Evolutionary conservation across 1,140 invertebrate species (phyloP).

Genomic region (Pseudomyrmex sp.): DNA sequence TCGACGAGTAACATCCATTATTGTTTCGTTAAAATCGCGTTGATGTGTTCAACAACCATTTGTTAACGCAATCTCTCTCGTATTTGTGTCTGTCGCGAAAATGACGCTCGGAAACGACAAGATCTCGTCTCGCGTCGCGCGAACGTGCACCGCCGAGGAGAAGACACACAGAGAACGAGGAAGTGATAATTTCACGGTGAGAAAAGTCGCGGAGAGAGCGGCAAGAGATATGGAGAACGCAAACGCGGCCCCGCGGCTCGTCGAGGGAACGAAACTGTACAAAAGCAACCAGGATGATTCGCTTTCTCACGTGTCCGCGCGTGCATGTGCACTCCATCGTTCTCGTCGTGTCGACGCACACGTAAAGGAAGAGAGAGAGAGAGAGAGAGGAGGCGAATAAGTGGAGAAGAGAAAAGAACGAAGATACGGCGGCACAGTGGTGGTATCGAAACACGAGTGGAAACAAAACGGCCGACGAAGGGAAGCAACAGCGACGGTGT

Average conservation of each 20-base stretch:
- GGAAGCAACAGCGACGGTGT: slow-evolving; percentile 72
- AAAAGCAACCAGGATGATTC: slow-evolving; percentile 47
- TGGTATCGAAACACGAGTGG: slow-evolving; percentile 57
- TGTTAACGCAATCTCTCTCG: no score
- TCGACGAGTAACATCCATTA: no score
- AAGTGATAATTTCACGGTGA: slow-evolving; percentile 63
- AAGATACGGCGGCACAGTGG: slow-evolving; percentile 24
- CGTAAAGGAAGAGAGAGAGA: slow-evolving; percentile 22
- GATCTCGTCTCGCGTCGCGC: not conserved
- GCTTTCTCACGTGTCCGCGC: slow-evolving; percentile 63
- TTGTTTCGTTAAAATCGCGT: not conserved
- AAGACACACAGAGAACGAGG: slow-evolving; percentile 39
- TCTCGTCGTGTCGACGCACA: slow-evolving; percentile 16
- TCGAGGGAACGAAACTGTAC: slow-evolving; percentile 59
- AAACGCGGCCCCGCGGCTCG: slow-evolving; percentile 32
- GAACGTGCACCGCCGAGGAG: not conserved
- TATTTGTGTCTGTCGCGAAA: not conserved
- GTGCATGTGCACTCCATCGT: slow-evolving; percentile 35
- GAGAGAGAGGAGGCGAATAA: slow-evolving; percentile 14
- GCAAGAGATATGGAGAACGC: slow-evolving; percentile 1
- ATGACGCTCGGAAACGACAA: not conserved
- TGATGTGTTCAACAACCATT: no score
- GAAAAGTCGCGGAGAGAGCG: slow-evolving; percentile 38
- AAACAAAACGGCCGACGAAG: slow-evolving; percentile 66
- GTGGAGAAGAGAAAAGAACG: slow-evolving; percentile 37